Evolutionary conservation across 2,113 vertebrate genomes (phyloP).

Genomic region (Callocephalon fimbriatum): DNA sequence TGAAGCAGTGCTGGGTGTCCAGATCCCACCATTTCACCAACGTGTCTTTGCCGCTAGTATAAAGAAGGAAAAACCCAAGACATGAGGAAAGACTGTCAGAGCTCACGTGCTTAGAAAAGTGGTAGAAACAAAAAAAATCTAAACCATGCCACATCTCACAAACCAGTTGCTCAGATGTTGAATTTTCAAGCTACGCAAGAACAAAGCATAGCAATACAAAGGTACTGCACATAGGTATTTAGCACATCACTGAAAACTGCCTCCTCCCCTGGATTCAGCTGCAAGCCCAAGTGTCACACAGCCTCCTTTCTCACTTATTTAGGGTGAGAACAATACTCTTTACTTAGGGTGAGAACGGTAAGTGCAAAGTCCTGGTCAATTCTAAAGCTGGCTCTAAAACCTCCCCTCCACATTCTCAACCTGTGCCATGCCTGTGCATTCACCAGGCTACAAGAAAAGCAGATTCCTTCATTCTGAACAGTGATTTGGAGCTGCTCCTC

Average conservation of each 20-base stretch:
- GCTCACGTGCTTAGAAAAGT: not conserved
- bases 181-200: not conserved
- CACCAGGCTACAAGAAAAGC: not conserved
- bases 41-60: constrained; percentile 90
- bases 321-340: not conserved
- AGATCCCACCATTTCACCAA: constrained; percentile 98
- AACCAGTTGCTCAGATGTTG: not conserved
- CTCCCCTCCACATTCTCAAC: not conserved
- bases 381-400: not conserved
- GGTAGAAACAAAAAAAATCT: not conserved
- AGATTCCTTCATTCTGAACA: not conserved
- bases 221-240: not conserved
- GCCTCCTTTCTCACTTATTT: not conserved
- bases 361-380: not conserved
- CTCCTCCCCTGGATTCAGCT: not conserved
- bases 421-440: not conserved
- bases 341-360: not conserved
- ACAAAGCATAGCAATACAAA: not conserved
- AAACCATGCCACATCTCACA: not conserved
- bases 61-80: not conserved
- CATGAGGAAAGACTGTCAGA: not conserved
- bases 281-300: not conserved
- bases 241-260: not conserved
- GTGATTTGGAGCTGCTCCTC: not conserved
- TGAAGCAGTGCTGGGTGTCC: constrained; percentile 97